Base-by-base conservation (phyloP, 2,888 invertebrate species). In the Morpho deidamia region DNA sequence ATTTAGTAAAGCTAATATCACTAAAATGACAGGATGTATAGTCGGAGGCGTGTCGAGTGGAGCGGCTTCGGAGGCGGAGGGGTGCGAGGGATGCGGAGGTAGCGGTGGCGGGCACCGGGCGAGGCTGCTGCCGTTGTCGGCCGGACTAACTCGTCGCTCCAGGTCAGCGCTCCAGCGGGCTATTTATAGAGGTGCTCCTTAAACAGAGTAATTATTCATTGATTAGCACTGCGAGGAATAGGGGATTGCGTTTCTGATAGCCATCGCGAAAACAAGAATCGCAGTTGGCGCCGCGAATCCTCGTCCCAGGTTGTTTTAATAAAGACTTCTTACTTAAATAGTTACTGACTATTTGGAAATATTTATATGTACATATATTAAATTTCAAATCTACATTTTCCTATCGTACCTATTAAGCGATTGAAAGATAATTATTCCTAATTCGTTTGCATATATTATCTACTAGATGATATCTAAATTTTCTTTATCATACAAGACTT, bases 141-240 rank as follows among this genome's bases (percentile, higher is more conserved):
- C 85, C 86, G 86, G 86, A 85, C 86, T 83, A 86, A 85, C 88
- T 82, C 86, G 89, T 87, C 88, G 87, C 86, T 86, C 85, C 88
- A 84, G 88, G 88, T 88, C 89, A 89, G 86, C 89, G 89, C 86
- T 88, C 89, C 87, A 88, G 83, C 84, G 77, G 75, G 83, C 87
- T 89, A 89, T 89, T 88, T 88, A 88, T 89, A 89, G 88, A 89
- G 81, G 82, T 87, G 83, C 84, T 85, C 88, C 89, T 89, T 88
- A 88, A 89, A 88, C 88, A 89, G 88, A 89, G 87, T 89, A 89
- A 89, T 89, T 89, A 89, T 89, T 89, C 88, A 89, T 88, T 89
- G 88, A 89, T 89, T 89, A 89, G 88, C 85, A 85, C 86, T 83
- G 85, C 86, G 80, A 84, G 87, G 87, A 88, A 87, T 89, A 87